Evolutionary conservation across 2,888 invertebrate species (phyloP), one percentile per base, ranked within the genome.

Genomic region (Molanna angustata): DNA sequence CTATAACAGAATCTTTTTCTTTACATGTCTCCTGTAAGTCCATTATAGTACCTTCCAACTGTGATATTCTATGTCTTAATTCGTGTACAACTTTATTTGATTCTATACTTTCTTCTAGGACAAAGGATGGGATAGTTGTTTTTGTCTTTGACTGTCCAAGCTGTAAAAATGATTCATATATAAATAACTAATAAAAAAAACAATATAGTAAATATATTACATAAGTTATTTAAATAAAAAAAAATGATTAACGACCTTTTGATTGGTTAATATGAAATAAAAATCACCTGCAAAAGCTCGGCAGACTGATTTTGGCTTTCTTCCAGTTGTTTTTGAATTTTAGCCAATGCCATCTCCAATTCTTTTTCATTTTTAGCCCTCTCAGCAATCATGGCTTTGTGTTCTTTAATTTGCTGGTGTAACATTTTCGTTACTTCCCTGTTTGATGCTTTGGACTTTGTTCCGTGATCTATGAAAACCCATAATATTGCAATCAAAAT

Each of bases 1-100:
- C 85, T 64, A 92, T 87, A 45, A 92, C 86, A 64, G 87, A 85
- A 70, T 90, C 89, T 68, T 91, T 88, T 70, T 91, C 89, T 64
- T 83, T 84, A 2, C 91, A 74, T 69, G 84, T 85, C 67, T 92
- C 93, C 70, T 91, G 88, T 44, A 89, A 74, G 68, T 94, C 94
- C 59, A 93, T 69, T 42, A 93, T 81, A 56, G 80, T 80, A 6
- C 83, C 82, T 69, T 92, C 90, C 67, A 89, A 74, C 62, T 87
- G 86, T 61, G 84, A 76, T n/a, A 89, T 79, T 66, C 81, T 82
- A 60, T 79, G 82, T 64, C 80, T 78, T 53, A 91, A 72, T 63
- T 89, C 85, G 31, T 78, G 65, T 51, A 88, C 80, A 63, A 76
- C 77, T 52, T 76, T 80, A 64, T 86, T 68, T 40, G 52, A 48